Conservation (phyloP, 92 coral and sea anemone genomes). For the Nematostella vectensis region DNA sequence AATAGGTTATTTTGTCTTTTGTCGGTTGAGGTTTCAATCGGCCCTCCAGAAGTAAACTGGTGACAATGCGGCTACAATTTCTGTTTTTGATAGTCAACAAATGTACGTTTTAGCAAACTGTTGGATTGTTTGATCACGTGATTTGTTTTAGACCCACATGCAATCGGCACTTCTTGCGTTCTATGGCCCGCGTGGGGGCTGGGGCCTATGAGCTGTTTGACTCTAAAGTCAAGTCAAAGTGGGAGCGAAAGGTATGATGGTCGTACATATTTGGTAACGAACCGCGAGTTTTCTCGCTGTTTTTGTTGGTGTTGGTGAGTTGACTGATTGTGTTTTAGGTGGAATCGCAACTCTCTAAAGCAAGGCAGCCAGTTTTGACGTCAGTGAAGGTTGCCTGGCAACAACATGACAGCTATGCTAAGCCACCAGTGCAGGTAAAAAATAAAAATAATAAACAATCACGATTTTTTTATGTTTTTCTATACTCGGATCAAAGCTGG, state of each 20-base stretch:
- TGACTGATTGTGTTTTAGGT: constrained; percentile 28
- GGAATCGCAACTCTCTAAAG: constrained; percentile 56
- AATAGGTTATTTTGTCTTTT: too few relatives aligned
- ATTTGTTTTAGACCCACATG: constrained; percentile 61
- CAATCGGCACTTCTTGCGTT: constrained; percentile 81
- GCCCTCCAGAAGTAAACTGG: too few relatives aligned
- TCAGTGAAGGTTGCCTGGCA: constrained; percentile 97
- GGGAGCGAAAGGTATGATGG: constrained; percentile 69
- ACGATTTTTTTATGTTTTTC: neutral
- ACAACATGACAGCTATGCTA: constrained; percentile 74
- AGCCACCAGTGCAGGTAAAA: constrained; percentile 61
- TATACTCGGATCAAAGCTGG: too few relatives aligned
- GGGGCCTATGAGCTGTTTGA: constrained; percentile 90
- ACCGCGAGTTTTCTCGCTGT: too few relatives aligned
- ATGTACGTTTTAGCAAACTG: too few relatives aligned
- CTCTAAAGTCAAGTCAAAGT: constrained; percentile 77
- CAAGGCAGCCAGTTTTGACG: constrained; percentile 89
- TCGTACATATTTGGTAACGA: neutral
- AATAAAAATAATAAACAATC: too few relatives aligned
- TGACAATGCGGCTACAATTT: too few relatives aligned
- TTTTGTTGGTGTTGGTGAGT: neutral
- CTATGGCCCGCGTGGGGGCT: constrained; percentile 82
- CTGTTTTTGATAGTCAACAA: too few relatives aligned
- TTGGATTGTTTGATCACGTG: too few relatives aligned
- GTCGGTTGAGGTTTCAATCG: too few relatives aligned